These are phyloP conservation scores for Ommatoiulus sabulosus DNA, from an alignment of 2,888 invertebrate species.

Conservation along the genomic window DNA sequence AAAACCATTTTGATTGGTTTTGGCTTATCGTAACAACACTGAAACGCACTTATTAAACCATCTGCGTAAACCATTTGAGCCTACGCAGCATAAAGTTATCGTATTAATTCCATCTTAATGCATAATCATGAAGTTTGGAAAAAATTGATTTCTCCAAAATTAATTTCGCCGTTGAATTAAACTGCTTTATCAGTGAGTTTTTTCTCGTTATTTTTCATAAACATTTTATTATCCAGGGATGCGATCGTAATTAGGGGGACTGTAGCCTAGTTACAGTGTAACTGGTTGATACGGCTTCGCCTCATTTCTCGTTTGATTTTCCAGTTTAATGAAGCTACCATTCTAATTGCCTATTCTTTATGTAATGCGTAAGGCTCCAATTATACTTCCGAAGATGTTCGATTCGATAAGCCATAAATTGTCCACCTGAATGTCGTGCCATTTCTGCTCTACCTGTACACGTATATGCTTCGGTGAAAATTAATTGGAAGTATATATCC, in stretches of 20 bases:
- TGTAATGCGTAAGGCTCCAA: conserved; percentile 31
- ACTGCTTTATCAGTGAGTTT: not conserved
- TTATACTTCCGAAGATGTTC: not conserved
- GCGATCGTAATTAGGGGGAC: not conserved
- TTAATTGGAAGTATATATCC: conserved; percentile 38
- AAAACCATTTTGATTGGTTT: too few relatives aligned
- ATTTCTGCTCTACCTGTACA: not conserved
- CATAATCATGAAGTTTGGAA: not conserved
- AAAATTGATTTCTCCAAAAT: not conserved
- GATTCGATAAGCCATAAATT: conserved; percentile 32
- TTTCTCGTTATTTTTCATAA: not conserved
- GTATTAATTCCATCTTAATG: too few relatives aligned
- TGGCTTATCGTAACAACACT: too few relatives aligned
- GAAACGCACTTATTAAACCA: too few relatives aligned
- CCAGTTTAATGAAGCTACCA: not conserved
- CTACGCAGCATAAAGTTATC: too few relatives aligned
- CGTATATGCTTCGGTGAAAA: not conserved
- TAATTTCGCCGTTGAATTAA: not conserved
- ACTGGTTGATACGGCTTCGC: not conserved
- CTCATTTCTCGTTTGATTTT: conserved; percentile 25
- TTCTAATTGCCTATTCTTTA: conserved; percentile 32
- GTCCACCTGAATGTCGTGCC: not conserved
- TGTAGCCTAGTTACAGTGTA: conserved; percentile 1
- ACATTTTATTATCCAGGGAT: not conserved
- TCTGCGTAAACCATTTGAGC: too few relatives aligned